Evolutionary conservation across 2,113 vertebrate genomes (phyloP).

Genomic region (Callopanchax toddi): DNA sequence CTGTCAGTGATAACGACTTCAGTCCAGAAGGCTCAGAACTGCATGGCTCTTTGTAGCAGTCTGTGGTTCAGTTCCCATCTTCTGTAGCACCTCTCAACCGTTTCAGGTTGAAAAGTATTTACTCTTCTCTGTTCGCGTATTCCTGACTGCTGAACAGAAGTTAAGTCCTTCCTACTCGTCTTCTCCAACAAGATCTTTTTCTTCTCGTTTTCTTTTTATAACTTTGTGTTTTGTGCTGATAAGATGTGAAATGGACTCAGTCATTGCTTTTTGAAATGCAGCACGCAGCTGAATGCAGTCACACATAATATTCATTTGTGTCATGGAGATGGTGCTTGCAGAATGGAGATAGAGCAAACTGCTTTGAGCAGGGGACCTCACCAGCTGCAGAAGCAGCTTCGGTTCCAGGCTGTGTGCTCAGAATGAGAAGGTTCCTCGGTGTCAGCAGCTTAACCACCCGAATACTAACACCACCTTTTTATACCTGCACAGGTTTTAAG

Average conservation of each 20-base stretch:
- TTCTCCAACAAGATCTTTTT: slow-evolving; percentile 8
- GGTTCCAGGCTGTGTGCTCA: background rate
- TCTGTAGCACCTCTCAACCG: background rate
- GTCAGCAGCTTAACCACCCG: background rate
- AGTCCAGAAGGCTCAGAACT: slow-evolving; percentile 3
- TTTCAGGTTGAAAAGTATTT: background rate
- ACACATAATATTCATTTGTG: slow-evolving; percentile 15
- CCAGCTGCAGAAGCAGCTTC: slow-evolving; percentile 34
- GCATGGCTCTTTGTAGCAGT: slow-evolving; percentile 29
- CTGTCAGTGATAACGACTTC: slow-evolving; percentile 20
- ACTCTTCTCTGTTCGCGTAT: background rate
- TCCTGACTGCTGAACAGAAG: slow-evolving; percentile 21
- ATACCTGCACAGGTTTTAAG: background rate
- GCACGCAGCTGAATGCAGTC: slow-evolving; percentile 16
- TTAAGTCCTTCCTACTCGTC: background rate
- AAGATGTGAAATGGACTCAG: slow-evolving; percentile 13
- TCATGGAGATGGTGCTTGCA: slow-evolving; percentile 17
- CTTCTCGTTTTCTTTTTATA: slow-evolving; percentile 10
- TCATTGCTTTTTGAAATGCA: slow-evolving; percentile 35
- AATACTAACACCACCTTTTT: background rate
- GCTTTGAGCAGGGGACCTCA: slow-evolving; percentile 11
- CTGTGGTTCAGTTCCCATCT: slow-evolving; percentile 9
- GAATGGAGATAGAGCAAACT: slow-evolving; percentile 13
- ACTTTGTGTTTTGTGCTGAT: slow-evolving; percentile 7
- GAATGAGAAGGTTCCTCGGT: slow-evolving; percentile 11